phyloP scores from a whole-genome alignment of 1,140 invertebrate genomes.

The Nephila pilipes region DNA sequence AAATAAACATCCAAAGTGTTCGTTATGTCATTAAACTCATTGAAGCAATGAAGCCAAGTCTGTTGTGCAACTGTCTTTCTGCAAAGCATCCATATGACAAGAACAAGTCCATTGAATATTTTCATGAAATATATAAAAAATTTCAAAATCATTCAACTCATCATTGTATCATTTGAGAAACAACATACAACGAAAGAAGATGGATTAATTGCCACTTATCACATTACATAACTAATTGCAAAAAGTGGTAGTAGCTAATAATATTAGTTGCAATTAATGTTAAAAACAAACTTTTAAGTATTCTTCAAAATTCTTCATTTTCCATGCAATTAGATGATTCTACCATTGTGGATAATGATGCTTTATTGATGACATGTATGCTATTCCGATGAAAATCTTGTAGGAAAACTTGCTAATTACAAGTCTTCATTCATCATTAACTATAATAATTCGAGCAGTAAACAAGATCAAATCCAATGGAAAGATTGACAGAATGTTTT shows the following conservation, averaged over 20 bases:
- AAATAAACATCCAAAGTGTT: too few species aligned
- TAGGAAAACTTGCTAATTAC: not conserved
- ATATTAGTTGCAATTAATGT: not conserved
- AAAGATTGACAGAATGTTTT: not conserved
- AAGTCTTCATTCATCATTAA: conserved; percentile 40
- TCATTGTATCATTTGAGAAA: too few species aligned
- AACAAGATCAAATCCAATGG: conserved; percentile 3
- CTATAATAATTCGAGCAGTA: not conserved
- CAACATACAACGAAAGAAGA: too few species aligned
- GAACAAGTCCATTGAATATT: too few species aligned
- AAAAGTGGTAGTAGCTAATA: not conserved
- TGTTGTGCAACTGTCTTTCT: too few species aligned
- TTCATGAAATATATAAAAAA: too few species aligned
- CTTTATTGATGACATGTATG: not conserved
- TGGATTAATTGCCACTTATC: not conserved
- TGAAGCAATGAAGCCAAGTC: too few species aligned
- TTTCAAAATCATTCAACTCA: too few species aligned
- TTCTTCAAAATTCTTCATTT: not conserved
- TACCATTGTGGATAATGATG: not conserved
- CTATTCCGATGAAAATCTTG: not conserved
- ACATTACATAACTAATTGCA: not conserved
- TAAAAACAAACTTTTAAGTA: not conserved
- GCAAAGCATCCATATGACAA: too few species aligned
- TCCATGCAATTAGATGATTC: not conserved
- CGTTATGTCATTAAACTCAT: too few species aligned